phyloP scores from a whole-genome alignment of 2,888 invertebrate species.

The Calameuta idolon region DNA sequence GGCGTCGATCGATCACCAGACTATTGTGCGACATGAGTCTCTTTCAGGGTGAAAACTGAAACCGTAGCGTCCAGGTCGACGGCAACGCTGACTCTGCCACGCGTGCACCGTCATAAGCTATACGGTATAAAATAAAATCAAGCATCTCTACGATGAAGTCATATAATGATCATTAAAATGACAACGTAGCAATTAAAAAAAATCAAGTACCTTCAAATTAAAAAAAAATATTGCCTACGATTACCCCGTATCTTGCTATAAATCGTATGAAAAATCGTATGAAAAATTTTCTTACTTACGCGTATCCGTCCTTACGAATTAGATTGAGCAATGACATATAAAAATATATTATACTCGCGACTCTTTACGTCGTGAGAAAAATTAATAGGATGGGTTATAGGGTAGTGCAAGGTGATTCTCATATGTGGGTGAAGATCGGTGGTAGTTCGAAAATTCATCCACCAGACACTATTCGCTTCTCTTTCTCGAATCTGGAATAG shows the following conservation, averaged over 20 bases:
- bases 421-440: no score
- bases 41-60: conserved; percentile 4
- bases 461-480: neutral
- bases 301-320: neutral
- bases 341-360: neutral
- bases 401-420: neutral
- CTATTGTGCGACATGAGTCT: conserved; percentile 1
- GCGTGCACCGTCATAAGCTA: no score
- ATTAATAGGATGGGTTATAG: neutral
- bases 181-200: neutral
- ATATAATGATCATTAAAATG: neutral
- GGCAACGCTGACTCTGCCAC: neutral
- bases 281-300: no score
- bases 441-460: neutral
- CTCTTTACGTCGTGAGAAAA: neutral
- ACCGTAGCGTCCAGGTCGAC: neutral
- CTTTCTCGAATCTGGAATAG: neutral
- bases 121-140: neutral
- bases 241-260: neutral
- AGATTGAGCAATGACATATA: no score
- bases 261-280: no score
- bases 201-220: neutral
- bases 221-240: neutral
- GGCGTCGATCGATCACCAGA: conserved; percentile 1
- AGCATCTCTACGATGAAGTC: neutral